phyloP scores from a whole-genome alignment of 1,140 invertebrate species.

The silkworm (Bombyx mori) region DNA sequence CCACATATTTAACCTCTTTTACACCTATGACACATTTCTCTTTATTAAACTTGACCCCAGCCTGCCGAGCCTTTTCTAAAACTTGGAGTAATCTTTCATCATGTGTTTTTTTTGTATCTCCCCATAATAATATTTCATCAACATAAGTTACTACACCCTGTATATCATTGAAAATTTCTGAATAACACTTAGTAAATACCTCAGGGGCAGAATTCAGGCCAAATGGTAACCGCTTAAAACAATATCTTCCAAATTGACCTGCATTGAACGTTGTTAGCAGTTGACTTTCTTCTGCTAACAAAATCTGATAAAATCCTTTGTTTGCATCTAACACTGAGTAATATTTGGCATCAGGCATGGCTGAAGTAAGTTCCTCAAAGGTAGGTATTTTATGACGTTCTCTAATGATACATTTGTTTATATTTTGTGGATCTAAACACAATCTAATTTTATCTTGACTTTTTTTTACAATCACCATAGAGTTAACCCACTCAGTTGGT shows the following conservation, averaged over 20 bases:
- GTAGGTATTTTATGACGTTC: too few species aligned
- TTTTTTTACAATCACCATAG: too few species aligned
- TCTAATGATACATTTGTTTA: too few species aligned
- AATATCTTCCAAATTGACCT: constrained; percentile 3
- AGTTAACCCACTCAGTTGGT: too few species aligned
- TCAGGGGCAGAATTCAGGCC: neutral
- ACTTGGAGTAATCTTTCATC: neutral
- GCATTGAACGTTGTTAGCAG: neutral
- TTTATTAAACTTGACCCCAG: constrained; percentile 4
- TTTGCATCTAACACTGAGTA: too few species aligned
- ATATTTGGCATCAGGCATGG: too few species aligned
- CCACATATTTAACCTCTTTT: neutral
- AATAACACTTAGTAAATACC: neutral
- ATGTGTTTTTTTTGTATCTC: neutral
- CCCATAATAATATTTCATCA: constrained; percentile 2
- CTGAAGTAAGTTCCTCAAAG: too few species aligned
- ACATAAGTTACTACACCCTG: neutral
- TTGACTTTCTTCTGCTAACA: too few species aligned
- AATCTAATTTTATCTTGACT: too few species aligned
- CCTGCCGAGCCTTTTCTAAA: constrained; percentile 1
- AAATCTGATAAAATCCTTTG: too few species aligned
- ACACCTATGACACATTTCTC: constrained; percentile 1
- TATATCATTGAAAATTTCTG: neutral
- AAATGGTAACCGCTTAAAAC: constrained; percentile 1
- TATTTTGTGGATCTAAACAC: too few species aligned